Conservation (phyloP, 2,797 vertebrate genomes). For the Lepilemur septentrionalis region DNA sequence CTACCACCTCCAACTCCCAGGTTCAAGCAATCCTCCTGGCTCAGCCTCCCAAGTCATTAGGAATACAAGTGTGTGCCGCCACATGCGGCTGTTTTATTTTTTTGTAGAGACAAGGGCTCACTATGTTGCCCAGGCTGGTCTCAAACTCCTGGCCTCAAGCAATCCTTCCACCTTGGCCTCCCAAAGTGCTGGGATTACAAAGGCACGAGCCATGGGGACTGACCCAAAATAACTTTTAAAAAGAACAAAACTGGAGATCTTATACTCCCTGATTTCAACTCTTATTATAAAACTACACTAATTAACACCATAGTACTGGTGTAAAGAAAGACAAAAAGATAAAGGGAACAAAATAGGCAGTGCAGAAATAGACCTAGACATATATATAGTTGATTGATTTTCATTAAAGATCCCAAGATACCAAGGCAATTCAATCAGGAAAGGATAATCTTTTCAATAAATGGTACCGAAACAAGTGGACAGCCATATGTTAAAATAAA, state of each 20-base stretch:
- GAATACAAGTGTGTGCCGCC: not conserved
- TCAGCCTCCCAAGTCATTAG: not conserved
- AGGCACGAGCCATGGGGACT: not conserved
- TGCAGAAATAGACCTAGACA: not conserved
- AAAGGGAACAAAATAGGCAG: not conserved
- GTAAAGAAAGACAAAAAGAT: not conserved
- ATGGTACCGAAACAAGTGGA: not conserved
- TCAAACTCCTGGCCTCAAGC: not conserved
- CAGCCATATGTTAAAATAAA: not conserved
- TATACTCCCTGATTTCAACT: not conserved
- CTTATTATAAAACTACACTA: not conserved
- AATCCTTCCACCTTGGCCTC: not conserved
- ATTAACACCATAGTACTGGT: not conserved
- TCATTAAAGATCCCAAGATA: not conserved
- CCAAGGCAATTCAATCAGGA: not conserved
- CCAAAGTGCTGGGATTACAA: not conserved
- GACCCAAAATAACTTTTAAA: not conserved
- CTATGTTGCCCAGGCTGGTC: not conserved
- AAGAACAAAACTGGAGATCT: not conserved
- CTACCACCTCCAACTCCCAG: not conserved
- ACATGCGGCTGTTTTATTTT: not conserved
- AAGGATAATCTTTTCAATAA: not conserved
- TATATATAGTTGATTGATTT: not conserved
- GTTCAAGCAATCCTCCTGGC: not conserved
- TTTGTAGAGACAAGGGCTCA: not conserved